Evolutionary conservation across 2,113 vertebrate species (phyloP).

Genomic region (Bufo gargarizans): DNA sequence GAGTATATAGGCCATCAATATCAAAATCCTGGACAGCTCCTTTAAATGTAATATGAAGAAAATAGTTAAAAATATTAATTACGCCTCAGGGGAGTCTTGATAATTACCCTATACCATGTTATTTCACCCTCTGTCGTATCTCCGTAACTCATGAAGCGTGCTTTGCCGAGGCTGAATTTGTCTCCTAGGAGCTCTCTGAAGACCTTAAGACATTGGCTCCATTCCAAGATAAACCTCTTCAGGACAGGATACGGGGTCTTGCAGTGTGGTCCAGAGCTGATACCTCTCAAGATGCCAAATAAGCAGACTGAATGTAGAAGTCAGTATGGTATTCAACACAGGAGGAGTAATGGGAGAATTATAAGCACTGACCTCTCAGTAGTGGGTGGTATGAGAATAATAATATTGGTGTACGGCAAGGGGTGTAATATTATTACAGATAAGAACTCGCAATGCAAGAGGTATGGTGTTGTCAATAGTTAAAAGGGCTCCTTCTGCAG

Average conservation of each 20-base stretch:
- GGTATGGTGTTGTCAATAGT: background rate
- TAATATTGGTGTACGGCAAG: background rate
- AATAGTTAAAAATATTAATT: too few relatives aligned
- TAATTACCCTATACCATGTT: too few relatives aligned
- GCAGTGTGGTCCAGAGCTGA: background rate
- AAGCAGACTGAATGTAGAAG: background rate
- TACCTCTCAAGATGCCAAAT: background rate
- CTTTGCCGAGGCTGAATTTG: background rate
- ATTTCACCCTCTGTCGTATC: background rate
- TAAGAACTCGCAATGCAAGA: background rate
- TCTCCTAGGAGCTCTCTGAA: background rate
- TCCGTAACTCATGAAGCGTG: background rate
- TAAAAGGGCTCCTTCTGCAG: too few relatives aligned
- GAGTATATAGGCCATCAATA: too few relatives aligned
- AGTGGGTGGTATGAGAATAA: background rate
- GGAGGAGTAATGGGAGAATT: background rate
- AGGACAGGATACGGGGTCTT: background rate
- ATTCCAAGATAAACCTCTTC: constrained; percentile 19
- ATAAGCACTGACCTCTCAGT: background rate
- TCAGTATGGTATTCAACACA: background rate
- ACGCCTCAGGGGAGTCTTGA: too few relatives aligned
- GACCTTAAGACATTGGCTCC: background rate
- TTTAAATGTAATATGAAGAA: too few relatives aligned
- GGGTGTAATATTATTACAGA: background rate
- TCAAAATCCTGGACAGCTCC: too few relatives aligned